Evolutionary conservation across 2,113 vertebrate genomes (phyloP).

Genomic region (Chamaea fasciata): DNA sequence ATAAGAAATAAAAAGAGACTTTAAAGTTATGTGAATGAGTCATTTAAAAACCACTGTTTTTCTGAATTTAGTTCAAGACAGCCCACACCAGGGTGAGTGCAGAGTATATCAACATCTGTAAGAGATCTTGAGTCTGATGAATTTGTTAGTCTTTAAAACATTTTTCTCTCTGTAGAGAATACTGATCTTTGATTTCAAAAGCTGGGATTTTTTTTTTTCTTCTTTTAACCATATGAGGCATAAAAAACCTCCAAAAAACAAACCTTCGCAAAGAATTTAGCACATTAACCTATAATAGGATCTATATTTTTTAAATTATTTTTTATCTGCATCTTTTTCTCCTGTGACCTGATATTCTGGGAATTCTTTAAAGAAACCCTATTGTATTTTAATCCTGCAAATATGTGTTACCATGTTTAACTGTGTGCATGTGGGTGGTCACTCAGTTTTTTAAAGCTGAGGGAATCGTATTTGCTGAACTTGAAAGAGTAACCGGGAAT

Average conservation of each 20-base stretch:
- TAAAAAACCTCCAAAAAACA: neutral
- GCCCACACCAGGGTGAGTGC: constrained; percentile 32
- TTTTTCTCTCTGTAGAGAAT: constrained; percentile 37
- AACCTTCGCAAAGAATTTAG: neutral
- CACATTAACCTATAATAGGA: neutral
- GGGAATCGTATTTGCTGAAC: neutral
- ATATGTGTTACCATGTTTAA: neutral
- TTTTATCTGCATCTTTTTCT: neutral
- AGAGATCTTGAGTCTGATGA: constrained; percentile 35
- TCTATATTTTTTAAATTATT: neutral
- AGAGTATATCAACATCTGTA: constrained; percentile 58
- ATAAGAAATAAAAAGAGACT: constrained; percentile 21
- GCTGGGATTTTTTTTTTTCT: neutral
- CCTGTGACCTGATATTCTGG: neutral
- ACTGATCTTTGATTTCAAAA: constrained; percentile 36
- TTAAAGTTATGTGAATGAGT: constrained; percentile 42
- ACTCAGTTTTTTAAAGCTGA: neutral
- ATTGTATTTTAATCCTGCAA: neutral
- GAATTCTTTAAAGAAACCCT: neutral
- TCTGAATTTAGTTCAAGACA: constrained; percentile 41
- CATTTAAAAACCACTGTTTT: constrained; percentile 41
- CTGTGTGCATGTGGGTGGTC: neutral
- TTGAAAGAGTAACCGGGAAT: neutral
- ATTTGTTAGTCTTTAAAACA: constrained; percentile 39
- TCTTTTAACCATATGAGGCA: neutral